Conservation (phyloP, 2,888 invertebrate genomes). For the Tetrapedia diversipes region DNA sequence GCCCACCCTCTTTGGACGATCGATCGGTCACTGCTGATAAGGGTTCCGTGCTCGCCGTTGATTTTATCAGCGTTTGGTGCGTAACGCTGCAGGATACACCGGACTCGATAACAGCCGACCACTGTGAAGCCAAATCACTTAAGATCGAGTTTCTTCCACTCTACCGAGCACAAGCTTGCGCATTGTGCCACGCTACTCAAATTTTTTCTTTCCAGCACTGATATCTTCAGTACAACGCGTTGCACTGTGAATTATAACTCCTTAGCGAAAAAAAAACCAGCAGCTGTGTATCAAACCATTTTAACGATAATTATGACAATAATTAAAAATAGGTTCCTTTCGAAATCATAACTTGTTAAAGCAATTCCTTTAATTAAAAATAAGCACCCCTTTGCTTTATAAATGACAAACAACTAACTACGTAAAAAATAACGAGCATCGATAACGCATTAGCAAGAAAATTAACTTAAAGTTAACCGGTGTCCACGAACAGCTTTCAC, state of each 20-base stretch:
- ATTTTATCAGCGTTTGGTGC: slow-evolving; percentile 63
- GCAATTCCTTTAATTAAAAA: no score
- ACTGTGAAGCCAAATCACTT: slow-evolving; percentile 55
- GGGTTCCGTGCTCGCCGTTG: slow-evolving; percentile 45
- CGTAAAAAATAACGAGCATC: no score
- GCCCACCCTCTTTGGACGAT: slow-evolving; percentile 55
- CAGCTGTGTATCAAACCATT: no score
- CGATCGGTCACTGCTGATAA: slow-evolving; percentile 64
- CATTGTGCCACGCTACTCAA: neutral
- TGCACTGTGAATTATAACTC: no score
- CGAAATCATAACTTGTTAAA: no score
- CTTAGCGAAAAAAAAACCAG: no score
- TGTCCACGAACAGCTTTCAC: slow-evolving; percentile 5
- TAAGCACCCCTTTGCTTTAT: no score
- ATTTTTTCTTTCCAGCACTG: neutral
- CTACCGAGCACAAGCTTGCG: neutral
- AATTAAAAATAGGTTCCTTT: no score
- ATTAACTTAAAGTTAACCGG: slow-evolving; percentile 8
- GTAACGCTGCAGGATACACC: slow-evolving; percentile 59
- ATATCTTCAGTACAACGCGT: neutral
- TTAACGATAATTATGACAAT: no score
- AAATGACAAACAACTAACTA: no score
- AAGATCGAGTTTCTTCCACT: slow-evolving; percentile 49
- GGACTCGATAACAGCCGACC: slow-evolving; percentile 54
- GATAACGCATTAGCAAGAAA: neutral